A percentile compares a stretch with the other conserved stretches of the same genome.
Evolutionary conservation across 1,140 invertebrate genomes (phyloP).

Genomic region (Lepidurus apus): DNA sequence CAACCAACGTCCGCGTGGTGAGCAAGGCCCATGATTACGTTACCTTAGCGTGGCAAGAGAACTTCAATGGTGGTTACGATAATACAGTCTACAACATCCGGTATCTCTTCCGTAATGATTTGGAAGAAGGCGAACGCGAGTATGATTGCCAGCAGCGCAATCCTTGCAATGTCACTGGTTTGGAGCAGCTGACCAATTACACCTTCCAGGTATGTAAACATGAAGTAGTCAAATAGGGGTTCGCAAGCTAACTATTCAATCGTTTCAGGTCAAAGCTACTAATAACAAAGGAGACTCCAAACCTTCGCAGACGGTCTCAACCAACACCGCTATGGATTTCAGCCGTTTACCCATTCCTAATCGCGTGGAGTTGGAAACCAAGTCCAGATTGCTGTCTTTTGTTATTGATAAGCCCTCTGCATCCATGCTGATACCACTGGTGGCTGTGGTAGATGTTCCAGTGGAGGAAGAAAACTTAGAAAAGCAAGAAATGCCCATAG

Average conservation of each 20-base stretch:
- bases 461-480: not conserved
- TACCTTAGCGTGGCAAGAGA: conserved; percentile 72
- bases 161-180: conserved; percentile 75
- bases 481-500: not conserved
- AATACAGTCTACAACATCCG: conserved; percentile 76
- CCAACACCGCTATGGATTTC: conserved; percentile 72
- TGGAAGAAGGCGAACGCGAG: conserved; percentile 58
- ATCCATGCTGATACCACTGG: conserved; percentile 55
- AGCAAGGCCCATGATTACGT: conserved; percentile 70
- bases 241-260: not conserved
- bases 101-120: conserved; percentile 40
- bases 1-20: conserved; percentile 38
- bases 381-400: conserved; percentile 64
- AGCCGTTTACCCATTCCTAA: conserved; percentile 65
- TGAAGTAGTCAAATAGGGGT: not conserved
- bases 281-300: conserved; percentile 78
- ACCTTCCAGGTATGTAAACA: conserved; percentile 59
- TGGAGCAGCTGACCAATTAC: conserved; percentile 77
- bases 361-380: conserved; percentile 68
- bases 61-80: conserved; percentile 79
- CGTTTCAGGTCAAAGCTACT: conserved; percentile 66
- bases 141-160: conserved; percentile 74
- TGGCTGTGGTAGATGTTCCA: conserved; percentile 47
- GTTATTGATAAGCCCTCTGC: conserved; percentile 51
- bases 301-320: conserved; percentile 71